A percentile compares a stretch with the other conserved stretches of the same genome.
Conservation (phyloP, 2,888 invertebrate species). For the Poecilobothrus nobilitatus region DNA sequence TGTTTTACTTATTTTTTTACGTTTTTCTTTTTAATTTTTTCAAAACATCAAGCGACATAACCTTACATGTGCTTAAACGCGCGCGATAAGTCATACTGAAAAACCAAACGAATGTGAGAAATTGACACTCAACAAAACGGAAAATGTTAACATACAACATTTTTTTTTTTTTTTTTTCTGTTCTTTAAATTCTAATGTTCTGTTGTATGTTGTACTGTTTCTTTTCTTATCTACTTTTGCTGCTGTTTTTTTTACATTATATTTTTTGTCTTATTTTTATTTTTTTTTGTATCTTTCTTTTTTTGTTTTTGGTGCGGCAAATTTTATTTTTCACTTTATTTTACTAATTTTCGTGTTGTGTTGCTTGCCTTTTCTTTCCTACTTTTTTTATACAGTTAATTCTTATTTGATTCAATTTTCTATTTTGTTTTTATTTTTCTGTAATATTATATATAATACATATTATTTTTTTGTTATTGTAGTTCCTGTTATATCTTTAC, state of each 20-base stretch:
- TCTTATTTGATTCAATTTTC: neutral
- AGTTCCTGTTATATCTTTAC: too few species aligned
- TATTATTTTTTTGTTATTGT: too few species aligned
- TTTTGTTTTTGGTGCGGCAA: conserved; percentile 1
- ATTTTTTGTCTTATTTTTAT: neutral
- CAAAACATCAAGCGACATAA: neutral
- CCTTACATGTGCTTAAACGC: conserved; percentile 5
- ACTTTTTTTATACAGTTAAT: neutral
- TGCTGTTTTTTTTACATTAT: too few species aligned
- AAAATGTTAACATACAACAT: neutral
- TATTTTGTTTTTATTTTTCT: neutral
- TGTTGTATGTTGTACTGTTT: too few species aligned
- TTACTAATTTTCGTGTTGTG: neutral
- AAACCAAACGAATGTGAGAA: neutral
- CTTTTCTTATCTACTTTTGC: too few species aligned
- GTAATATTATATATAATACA: too few species aligned
- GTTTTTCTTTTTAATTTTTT: neutral
- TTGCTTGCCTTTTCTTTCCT: neutral
- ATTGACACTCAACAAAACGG: neutral
- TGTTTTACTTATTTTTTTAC: too few species aligned
- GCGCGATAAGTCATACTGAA: conserved; percentile 11
- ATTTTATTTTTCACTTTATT: neutral
- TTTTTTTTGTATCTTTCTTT: neutral
- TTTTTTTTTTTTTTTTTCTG: too few species aligned
- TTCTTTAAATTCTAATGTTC: too few species aligned